phyloP scores from a whole-genome alignment of 1,140 invertebrate genomes.

The Elymnias hypermnestra region DNA sequence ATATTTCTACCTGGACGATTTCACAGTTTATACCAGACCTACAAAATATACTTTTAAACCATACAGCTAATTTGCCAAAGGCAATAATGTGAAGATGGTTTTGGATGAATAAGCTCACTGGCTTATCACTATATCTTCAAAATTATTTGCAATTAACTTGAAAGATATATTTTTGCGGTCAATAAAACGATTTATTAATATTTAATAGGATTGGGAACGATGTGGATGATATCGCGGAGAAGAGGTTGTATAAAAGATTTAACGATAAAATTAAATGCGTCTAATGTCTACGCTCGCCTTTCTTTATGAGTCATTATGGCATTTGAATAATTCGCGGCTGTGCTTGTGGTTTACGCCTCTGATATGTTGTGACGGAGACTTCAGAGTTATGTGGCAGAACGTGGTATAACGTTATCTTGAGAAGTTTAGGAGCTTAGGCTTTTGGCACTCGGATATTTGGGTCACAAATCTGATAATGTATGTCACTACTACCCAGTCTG shows the following conservation, averaged over 20 bases:
- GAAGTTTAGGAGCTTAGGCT: not conserved
- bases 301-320: slow-evolving; percentile 41
- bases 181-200: no score
- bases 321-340: slow-evolving; percentile 51
- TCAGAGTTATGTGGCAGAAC: not conserved
- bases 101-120: no score
- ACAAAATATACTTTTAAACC: no score
- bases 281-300: slow-evolving; percentile 2
- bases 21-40: no score
- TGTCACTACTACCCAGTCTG: not conserved
- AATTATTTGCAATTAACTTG: no score
- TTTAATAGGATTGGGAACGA: no score
- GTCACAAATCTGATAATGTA: not conserved
- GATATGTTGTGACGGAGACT: not conserved
- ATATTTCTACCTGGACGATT: no score
- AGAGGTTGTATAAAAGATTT: not conserved
- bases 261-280: not conserved
- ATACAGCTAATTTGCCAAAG: no score
- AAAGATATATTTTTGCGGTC: no score
- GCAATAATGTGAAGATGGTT: no score
- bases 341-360: slow-evolving; percentile 39
- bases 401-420: not conserved
- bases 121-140: no score
- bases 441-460: not conserved
- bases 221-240: no score